Evolutionary conservation across 23 tunicate species (phyloP).

Genomic region (Botrylloides violaceus): DNA sequence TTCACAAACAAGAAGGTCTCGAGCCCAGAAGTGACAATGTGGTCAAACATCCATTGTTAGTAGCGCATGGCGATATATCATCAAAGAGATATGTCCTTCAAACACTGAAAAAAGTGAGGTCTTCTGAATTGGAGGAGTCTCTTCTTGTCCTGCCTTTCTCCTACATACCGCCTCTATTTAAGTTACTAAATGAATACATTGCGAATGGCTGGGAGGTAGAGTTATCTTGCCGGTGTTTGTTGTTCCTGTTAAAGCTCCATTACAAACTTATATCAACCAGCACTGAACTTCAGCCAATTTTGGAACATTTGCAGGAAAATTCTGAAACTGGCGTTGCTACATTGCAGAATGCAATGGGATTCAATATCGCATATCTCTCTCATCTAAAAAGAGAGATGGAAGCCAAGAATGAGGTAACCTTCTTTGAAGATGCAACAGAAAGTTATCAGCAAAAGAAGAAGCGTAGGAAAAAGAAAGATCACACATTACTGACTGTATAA

Average conservation of each 20-base stretch:
- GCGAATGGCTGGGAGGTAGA: slow-evolving; percentile 59
- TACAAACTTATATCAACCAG: slow-evolving; percentile 70
- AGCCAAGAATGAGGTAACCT: slow-evolving; percentile 51
- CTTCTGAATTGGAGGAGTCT: slow-evolving; percentile 80
- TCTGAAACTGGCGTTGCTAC: slow-evolving; percentile 33
- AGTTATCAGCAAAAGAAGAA: slow-evolving; percentile 44
- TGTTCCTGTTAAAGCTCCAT: slow-evolving; percentile 73
- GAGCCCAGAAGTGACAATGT: neutral
- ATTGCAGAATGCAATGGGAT: slow-evolving; percentile 67
- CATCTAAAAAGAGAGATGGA: slow-evolving; percentile 59
- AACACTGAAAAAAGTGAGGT: slow-evolving; percentile 42
- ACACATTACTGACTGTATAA: slow-evolving; percentile 7
- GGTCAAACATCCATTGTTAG: slow-evolving; percentile 44
- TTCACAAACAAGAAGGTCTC: slow-evolving; percentile 7
- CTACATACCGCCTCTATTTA: slow-evolving; percentile 60
- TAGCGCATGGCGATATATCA: slow-evolving; percentile 59
- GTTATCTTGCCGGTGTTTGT: slow-evolving; percentile 70
- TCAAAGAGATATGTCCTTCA: slow-evolving; percentile 35
- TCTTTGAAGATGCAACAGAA: slow-evolving; percentile 80
- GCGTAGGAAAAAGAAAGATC: slow-evolving; percentile 24
- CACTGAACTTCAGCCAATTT: slow-evolving; percentile 38
- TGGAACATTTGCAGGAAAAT: slow-evolving; percentile 46
- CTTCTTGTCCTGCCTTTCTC: slow-evolving; percentile 80
- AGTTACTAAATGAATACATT: slow-evolving; percentile 50
- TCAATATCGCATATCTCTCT: slow-evolving; percentile 61